Conservation (phyloP, 1,140 invertebrate species). For the Proctacanthus coquilletti region DNA sequence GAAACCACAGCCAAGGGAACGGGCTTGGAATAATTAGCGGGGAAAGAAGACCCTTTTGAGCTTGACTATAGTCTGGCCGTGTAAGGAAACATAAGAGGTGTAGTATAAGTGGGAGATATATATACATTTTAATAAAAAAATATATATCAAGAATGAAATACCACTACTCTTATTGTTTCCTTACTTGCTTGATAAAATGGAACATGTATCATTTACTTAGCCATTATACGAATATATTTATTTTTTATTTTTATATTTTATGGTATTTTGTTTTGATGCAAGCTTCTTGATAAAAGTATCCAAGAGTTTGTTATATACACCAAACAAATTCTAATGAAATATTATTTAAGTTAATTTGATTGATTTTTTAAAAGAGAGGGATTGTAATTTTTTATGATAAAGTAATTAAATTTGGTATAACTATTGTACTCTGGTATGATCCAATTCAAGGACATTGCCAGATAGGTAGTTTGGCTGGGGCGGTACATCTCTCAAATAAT, state of each 20-base stretch:
- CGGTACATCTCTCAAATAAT: conserved; percentile 64
- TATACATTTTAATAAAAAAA: conserved; percentile 8
- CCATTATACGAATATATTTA: conserved; percentile 11
- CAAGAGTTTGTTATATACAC: conserved; percentile 13
- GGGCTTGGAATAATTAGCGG: conserved; percentile 53
- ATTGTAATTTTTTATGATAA: too few relatives aligned
- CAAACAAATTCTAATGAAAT: conserved; percentile 6
- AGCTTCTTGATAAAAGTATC: conserved; percentile 12
- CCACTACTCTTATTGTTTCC: conserved; percentile 42
- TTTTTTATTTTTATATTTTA: conserved; percentile 14
- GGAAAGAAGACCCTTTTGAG: conserved; percentile 75
- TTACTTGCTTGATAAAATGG: conserved; percentile 41
- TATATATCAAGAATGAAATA: conserved; percentile 37
- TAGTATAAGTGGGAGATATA: conserved; percentile 37
- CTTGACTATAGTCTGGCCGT: conserved; percentile 48
- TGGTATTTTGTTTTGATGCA: conserved; percentile 13
- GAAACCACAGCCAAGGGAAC: conserved; percentile 57
- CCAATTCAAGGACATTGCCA: conserved; percentile 51
- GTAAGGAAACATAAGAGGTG: conserved; percentile 42
- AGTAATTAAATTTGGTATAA: conserved; percentile 17
- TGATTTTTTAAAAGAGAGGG: conserved; percentile 4
- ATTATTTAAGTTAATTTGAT: conserved; percentile 4
- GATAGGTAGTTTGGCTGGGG: too few relatives aligned
- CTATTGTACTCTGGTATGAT: conserved; percentile 15
- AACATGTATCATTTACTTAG: conserved; percentile 18